A percentile compares a stretch with the other conserved stretches of the same genome.
Conservation (phyloP, 1,140 invertebrate species). For the Neodiprion fabricii region DNA sequence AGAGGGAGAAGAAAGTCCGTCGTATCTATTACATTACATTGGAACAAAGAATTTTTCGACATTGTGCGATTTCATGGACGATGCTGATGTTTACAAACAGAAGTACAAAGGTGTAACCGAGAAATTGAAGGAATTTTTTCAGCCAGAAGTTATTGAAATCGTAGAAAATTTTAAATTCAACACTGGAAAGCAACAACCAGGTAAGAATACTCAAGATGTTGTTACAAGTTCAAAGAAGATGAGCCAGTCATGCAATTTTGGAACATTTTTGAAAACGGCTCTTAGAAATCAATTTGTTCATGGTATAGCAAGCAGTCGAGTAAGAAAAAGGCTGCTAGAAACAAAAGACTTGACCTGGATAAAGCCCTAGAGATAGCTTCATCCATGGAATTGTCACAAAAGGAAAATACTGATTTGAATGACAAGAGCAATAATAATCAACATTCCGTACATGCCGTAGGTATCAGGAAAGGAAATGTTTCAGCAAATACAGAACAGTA, state of each 20-base stretch:
- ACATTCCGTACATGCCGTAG: no score
- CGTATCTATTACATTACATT: background rate
- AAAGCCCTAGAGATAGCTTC: conserved; percentile 9
- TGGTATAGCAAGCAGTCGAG: conserved; percentile 13
- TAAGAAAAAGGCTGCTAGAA: background rate
- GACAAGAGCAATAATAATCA: background rate
- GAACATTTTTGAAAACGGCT: conserved; percentile 28
- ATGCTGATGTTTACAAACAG: background rate
- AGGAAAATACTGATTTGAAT: conserved; percentile 14
- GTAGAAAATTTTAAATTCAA: conserved; percentile 31
- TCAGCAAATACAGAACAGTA: background rate
- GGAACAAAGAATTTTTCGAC: background rate
- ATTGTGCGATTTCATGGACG: background rate
- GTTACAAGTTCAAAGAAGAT: conserved; percentile 20
- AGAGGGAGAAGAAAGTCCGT: background rate
- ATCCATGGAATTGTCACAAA: conserved; percentile 16
- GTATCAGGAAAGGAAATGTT: no score
- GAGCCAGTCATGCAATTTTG: conserved; percentile 30
- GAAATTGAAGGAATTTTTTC: conserved; percentile 1
- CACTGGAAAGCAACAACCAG: conserved; percentile 26
- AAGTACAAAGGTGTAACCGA: background rate
- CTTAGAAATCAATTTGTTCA: conserved; percentile 33
- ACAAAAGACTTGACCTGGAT: background rate
- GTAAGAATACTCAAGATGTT: conserved; percentile 27
- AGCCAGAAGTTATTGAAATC: conserved; percentile 28